Conservation (phyloP, 1,140 invertebrate genomes). For the Diplogasteroides magnus region DNA sequence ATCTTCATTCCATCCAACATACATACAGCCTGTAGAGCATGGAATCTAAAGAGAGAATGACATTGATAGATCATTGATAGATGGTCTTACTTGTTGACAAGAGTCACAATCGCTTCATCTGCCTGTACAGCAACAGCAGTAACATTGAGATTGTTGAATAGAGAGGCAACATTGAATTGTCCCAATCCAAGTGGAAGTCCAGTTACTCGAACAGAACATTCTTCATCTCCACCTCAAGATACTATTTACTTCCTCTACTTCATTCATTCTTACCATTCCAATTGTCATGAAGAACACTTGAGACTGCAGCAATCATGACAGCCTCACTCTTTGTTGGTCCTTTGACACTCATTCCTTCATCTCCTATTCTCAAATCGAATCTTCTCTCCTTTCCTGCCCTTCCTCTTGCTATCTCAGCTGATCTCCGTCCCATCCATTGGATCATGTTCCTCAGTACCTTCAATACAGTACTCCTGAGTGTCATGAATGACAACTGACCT, state of each 20-base stretch:
- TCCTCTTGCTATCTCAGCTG: conserved; percentile 7
- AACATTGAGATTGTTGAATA: not conserved
- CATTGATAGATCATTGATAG: not conserved
- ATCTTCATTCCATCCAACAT: not conserved
- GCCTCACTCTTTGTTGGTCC: no score
- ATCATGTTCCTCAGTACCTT: conserved; percentile 22
- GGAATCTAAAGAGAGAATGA: not conserved
- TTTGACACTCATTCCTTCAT: not conserved
- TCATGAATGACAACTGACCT: not conserved
- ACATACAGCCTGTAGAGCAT: not conserved
- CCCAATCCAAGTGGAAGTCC: not conserved
- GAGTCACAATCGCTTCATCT: not conserved
- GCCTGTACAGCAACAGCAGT: not conserved
- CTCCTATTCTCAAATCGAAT: not conserved
- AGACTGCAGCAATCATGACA: conserved; percentile 14
- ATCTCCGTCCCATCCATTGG: conserved; percentile 27
- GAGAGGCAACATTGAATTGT: not conserved
- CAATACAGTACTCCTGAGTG: no score
- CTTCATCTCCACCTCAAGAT: not conserved
- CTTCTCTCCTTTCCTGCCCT: not conserved
- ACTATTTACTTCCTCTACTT: not conserved
- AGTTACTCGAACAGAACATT: not conserved
- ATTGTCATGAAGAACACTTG: conserved; percentile 21
- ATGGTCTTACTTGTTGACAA: not conserved
- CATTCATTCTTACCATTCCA: not conserved